Evolutionary conservation across 2,888 invertebrate species (phyloP), one percentile per base, ranked within the genome.

Genomic region (Cynaeus angustus): DNA sequence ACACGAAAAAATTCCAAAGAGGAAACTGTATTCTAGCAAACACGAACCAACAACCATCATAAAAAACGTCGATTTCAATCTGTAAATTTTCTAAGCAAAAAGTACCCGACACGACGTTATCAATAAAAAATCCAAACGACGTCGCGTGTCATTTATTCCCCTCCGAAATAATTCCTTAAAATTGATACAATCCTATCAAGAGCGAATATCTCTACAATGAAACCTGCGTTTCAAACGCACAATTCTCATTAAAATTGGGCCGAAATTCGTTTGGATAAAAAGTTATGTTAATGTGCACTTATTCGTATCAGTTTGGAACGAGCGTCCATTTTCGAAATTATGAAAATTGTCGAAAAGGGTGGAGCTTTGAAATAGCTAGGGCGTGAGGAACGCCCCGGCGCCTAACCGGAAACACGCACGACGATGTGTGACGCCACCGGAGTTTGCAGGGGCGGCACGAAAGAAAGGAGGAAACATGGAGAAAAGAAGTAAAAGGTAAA

Each of bases 331-430:
- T 70, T 70, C 38, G 43, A 12, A 38, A 45, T 65, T 55, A 45
- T 65, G 21, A 64, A 64, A 56, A 50, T 69, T 55, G 52, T 21
- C n/a, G 30, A 37, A 50, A 33, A 16, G 62, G 70, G 70, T 62
- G 71, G 68, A 71, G 71, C 70, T 62, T 61, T 28, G 14, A 55
- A 30, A 14, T 21, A 48, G 26, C 38, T 38, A 45, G 74, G 78
- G 76, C 76, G 75, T 77, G 72, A 66, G 70, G 67, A 72, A 70
- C 78, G 78, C 75, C 75, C 72, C 77, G 75, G 72, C 75, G 77
- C 75, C 76, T 72, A 70, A 77, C 78, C 77, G 79, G 79, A 79
- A 76, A 74, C 78, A 79, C 77, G 78, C 79, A 79, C 79, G 67
- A 70, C 74, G 75, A 74, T 74, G 78, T 79, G 72, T 77, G 76